Evolutionary conservation across 2,113 vertebrate species (phyloP).

Genomic region (Neodon shergylaensis): DNA sequence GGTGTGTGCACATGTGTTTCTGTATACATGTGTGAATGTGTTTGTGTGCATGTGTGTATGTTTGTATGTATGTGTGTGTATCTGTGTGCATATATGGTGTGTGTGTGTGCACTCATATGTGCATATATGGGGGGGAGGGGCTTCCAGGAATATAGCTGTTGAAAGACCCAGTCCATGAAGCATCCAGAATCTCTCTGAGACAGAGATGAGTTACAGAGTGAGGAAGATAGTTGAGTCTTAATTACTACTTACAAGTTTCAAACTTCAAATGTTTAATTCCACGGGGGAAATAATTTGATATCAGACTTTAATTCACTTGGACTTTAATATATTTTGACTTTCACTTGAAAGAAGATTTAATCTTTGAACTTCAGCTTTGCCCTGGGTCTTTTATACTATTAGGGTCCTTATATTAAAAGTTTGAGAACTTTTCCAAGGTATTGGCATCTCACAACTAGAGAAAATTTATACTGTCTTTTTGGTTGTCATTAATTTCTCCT

Average conservation of each 20-base stretch:
- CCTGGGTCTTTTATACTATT: conserved; percentile 48
- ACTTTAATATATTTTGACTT: conserved; percentile 73
- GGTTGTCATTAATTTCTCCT: conserved; percentile 42
- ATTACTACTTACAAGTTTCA: conserved; percentile 59
- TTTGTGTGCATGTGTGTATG: background rate
- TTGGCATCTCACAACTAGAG: background rate
- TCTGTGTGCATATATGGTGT: background rate
- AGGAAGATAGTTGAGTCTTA: conserved; percentile 37
- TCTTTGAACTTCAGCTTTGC: conserved; percentile 73
- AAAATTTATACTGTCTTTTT: conserved; percentile 31
- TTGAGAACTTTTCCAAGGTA: background rate
- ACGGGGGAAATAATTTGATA: conserved; percentile 58
- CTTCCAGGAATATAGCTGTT: background rate
- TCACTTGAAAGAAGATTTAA: conserved; percentile 75
- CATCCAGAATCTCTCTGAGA: background rate
- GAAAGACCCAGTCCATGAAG: background rate
- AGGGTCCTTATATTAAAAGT: conserved; percentile 26
- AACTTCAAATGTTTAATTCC: conserved; percentile 58
- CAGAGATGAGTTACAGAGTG: background rate
- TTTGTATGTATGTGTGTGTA: background rate
- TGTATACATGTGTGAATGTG: background rate
- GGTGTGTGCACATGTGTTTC: background rate
- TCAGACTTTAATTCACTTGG: conserved; percentile 59
- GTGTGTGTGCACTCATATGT: background rate
- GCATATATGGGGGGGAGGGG: background rate